Conservation (phyloP, 2,888 invertebrate genomes). For the Euzetes globulus region DNA sequence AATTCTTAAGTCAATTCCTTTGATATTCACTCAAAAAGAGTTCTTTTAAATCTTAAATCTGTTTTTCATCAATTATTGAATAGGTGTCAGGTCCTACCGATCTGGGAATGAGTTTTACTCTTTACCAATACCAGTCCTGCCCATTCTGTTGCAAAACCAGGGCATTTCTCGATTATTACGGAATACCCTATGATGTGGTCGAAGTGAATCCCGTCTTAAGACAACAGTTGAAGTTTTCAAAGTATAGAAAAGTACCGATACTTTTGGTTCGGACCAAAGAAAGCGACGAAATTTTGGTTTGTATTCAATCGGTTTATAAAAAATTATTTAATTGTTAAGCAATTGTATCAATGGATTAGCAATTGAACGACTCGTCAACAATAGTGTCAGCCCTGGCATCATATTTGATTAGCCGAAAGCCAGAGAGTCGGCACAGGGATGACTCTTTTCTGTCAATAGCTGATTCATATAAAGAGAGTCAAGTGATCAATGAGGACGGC, state of each 20-base stretch:
- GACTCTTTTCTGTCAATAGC: conserved; percentile 27
- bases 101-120: conserved; percentile 60
- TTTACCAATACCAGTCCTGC: conserved; percentile 95
- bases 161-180: conserved; percentile 81
- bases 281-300: conserved; percentile 17
- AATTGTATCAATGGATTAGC: conserved; percentile 53
- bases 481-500: conserved; percentile 44
- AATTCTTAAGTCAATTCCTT: too few relatives aligned
- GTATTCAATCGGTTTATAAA: not conserved
- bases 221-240: conserved; percentile 83
- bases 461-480: conserved; percentile 28
- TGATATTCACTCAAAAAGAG: too few relatives aligned
- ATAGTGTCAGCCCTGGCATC: conserved; percentile 82
- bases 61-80: not conserved
- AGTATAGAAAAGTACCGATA: conserved; percentile 91
- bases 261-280: conserved; percentile 53
- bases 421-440: conserved; percentile 11
- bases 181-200: conserved; percentile 86
- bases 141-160: conserved; percentile 92
- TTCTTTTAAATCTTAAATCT: not conserved
- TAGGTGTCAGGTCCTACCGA: conserved; percentile 14
- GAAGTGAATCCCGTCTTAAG: conserved; percentile 94
- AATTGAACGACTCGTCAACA: conserved; percentile 85
- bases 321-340: too few relatives aligned
- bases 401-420: conserved; percentile 52